A percentile compares a stretch with the other conserved stretches of the same genome.
phyloP scores from a whole-genome alignment of 2,797 vertebrate genomes.

The Xenops minutus region DNA sequence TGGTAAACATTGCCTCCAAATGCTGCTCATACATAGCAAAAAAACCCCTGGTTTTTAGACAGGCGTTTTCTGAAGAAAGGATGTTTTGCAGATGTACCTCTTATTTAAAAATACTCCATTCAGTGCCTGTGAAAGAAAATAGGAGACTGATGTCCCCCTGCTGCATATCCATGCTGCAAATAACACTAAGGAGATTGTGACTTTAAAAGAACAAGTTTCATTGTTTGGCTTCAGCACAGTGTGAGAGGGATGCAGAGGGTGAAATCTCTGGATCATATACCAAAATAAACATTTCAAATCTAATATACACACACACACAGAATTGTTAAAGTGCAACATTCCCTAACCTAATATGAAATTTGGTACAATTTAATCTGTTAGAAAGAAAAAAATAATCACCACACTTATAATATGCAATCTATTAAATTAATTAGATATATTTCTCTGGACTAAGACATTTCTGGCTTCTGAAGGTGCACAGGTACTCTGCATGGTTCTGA shows the following conservation, averaged over 20 bases:
- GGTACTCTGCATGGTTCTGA: neutral
- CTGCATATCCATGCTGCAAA: neutral
- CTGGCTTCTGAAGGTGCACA: neutral
- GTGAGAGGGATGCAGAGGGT: constrained; percentile 16
- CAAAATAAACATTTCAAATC: constrained; percentile 59
- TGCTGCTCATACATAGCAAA: neutral
- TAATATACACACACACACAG: neutral
- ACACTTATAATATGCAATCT: neutral
- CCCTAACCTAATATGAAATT: neutral
- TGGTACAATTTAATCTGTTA: neutral
- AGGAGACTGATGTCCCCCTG: neutral
- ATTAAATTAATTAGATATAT: neutral
- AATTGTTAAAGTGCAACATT: neutral
- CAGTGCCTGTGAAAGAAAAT: neutral
- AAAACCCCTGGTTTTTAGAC: neutral
- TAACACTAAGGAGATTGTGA: neutral
- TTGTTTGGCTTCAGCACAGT: neutral
- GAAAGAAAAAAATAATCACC: neutral
- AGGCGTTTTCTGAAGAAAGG: neutral
- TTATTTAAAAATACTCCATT: neutral
- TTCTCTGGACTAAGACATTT: neutral
- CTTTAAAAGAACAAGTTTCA: neutral
- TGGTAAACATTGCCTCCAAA: constrained; percentile 25
- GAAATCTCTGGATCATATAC: constrained; percentile 34
- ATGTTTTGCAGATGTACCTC: neutral